Evolutionary conservation across 2,888 invertebrate genomes (phyloP).

Genomic region (Phaonia tiefii): DNA sequence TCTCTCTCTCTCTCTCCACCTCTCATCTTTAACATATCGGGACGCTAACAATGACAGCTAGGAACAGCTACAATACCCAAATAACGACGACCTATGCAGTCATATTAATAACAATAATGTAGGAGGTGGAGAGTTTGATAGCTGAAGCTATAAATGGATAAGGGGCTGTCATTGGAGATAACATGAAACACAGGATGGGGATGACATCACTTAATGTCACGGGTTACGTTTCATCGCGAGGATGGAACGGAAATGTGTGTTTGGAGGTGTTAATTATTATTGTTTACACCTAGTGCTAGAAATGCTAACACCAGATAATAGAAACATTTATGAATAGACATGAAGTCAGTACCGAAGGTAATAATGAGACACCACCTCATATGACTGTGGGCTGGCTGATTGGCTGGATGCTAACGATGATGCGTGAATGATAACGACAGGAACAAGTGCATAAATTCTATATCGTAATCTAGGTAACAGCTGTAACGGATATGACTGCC

Average conservation of each 20-base stretch:
- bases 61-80: neutral
- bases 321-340: constrained; percentile 51
- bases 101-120: constrained; percentile 33
- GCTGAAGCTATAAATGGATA: no score
- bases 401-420: neutral
- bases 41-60: neutral
- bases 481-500: no score
- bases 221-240: neutral
- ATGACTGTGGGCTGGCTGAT: neutral
- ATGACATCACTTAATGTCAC: neutral
- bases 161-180: neutral
- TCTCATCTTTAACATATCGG: neutral
- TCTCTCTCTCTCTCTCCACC: no score
- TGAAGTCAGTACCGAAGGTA: constrained; percentile 25
- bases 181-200: neutral
- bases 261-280: constrained; percentile 56
- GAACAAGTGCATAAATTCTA: neutral
- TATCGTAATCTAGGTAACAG: no score
- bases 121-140: neutral
- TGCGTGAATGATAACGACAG: neutral
- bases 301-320: constrained; percentile 30
- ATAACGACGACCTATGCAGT: constrained; percentile 22
- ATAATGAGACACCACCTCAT: neutral
- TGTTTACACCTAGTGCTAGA: constrained; percentile 54
- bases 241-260: constrained; percentile 23